Percentiles rank a stretch among this genome's conserved stretches.
Evolutionary conservation across 2,888 invertebrate genomes (phyloP).

Genomic region (Tachina fera): DNA sequence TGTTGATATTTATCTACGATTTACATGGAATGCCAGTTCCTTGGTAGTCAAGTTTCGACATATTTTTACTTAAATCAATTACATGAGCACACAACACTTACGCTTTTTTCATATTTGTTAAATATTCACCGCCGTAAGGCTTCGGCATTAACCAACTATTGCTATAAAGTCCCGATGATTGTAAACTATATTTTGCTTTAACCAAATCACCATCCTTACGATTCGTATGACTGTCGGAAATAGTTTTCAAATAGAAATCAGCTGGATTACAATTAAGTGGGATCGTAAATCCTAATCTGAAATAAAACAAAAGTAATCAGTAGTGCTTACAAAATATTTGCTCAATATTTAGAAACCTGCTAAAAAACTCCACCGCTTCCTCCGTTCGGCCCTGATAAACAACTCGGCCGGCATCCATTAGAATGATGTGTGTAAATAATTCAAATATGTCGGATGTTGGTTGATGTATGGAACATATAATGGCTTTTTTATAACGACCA

Average conservation of each 20-base stretch:
- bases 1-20: no score
- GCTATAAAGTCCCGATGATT: slow-evolving; percentile 77
- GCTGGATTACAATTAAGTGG: slow-evolving; percentile 93
- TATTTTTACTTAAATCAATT: neutral
- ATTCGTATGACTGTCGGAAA: slow-evolving; percentile 83
- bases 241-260: slow-evolving; percentile 90
- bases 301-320: slow-evolving; percentile 68
- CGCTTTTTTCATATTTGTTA: slow-evolving; percentile 78
- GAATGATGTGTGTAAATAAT: slow-evolving; percentile 90
- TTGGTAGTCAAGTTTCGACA: neutral
- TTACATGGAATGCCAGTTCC: no score
- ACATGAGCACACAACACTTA: slow-evolving; percentile 66
- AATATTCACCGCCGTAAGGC: slow-evolving; percentile 77
- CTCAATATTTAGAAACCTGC: slow-evolving; percentile 83
- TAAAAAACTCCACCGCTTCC: slow-evolving; percentile 88
- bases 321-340: neutral
- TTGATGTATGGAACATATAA: slow-evolving; percentile 95
- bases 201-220: slow-evolving; percentile 76
- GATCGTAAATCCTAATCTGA: slow-evolving; percentile 86
- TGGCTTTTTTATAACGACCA: slow-evolving; percentile 85
- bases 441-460: slow-evolving; percentile 94
- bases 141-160: slow-evolving; percentile 79
- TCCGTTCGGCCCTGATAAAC: slow-evolving; percentile 91
- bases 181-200: slow-evolving; percentile 77
- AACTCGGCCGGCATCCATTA: slow-evolving; percentile 90